Evolutionary conservation across 1,140 invertebrate species (phyloP).

Genomic region (Drosophila miranda): DNA sequence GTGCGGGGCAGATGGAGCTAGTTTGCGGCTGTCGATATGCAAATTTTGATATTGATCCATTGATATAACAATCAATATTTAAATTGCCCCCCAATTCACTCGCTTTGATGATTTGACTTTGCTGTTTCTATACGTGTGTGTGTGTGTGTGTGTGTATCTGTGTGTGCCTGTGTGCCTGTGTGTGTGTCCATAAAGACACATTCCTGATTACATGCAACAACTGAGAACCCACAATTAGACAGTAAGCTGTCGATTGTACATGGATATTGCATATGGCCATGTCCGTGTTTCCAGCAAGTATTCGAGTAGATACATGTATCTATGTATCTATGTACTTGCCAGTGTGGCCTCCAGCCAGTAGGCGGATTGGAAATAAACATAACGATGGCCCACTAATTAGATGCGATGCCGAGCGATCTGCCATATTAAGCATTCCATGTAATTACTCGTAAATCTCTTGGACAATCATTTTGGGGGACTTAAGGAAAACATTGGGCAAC

Average conservation of each 20-base stretch:
- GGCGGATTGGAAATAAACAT: too few species aligned
- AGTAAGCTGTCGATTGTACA: background rate
- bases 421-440: too few species aligned
- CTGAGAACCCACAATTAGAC: slow-evolving; percentile 36
- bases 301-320: too few species aligned
- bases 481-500: too few species aligned
- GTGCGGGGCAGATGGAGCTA: slow-evolving; percentile 38
- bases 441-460: too few species aligned
- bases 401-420: too few species aligned
- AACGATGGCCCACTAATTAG: too few species aligned
- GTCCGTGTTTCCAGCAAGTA: too few species aligned
- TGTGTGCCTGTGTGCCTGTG: background rate
- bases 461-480: too few species aligned
- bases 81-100: slow-evolving; percentile 45
- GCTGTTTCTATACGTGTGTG: background rate
- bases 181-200: slow-evolving; percentile 16
- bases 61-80: slow-evolving; percentile 78
- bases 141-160: background rate
- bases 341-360: too few species aligned
- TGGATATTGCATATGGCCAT: too few species aligned
- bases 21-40: slow-evolving; percentile 62
- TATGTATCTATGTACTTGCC: too few species aligned
- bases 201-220: slow-evolving; percentile 19
- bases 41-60: slow-evolving; percentile 73
- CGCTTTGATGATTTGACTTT: slow-evolving; percentile 34